phyloP scores from a whole-genome alignment of 2,888 invertebrate genomes.

The Plusia festucae region DNA sequence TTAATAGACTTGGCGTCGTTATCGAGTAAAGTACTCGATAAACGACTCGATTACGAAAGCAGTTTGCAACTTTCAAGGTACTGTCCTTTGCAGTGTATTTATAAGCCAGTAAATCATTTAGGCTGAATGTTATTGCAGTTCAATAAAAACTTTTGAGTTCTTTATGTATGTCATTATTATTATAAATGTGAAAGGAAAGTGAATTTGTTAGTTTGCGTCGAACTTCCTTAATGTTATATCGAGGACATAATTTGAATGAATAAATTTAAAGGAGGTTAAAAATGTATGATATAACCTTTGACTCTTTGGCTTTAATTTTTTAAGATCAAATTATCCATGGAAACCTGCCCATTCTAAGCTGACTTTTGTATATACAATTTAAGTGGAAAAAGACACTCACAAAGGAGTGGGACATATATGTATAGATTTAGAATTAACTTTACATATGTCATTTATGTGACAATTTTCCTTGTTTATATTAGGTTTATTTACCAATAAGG shows the following conservation, averaged over 20 bases:
- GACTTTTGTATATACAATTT: not conserved
- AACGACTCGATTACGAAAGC: constrained; percentile 54
- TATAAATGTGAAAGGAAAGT: constrained; percentile 1
- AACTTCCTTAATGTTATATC: not conserved
- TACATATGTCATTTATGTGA: not conserved
- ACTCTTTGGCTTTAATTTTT: not conserved
- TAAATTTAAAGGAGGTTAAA: not conserved
- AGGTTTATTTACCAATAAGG: not conserved
- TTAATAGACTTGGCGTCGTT: constrained; percentile 40
- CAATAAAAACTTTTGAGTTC: constrained; percentile 31
- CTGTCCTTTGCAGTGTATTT: constrained; percentile 29
- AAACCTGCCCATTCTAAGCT: not conserved
- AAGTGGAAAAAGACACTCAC: not conserved
- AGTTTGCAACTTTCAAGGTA: constrained; percentile 38
- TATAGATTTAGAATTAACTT: not conserved
- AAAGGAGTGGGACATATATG: too few relatives aligned
- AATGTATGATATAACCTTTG: not conserved
- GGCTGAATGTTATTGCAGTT: constrained; percentile 41
- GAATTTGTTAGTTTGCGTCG: not conserved
- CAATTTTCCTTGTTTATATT: constrained; percentile 4
- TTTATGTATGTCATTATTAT: constrained; percentile 7
- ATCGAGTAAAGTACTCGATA: constrained; percentile 20
- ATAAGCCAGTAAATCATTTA: constrained; percentile 44
- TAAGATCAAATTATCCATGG: not conserved
- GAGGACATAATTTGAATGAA: not conserved